Base-by-base conservation (phyloP, 2,797 vertebrate species). In the Coregonus ussuriensis region DNA sequence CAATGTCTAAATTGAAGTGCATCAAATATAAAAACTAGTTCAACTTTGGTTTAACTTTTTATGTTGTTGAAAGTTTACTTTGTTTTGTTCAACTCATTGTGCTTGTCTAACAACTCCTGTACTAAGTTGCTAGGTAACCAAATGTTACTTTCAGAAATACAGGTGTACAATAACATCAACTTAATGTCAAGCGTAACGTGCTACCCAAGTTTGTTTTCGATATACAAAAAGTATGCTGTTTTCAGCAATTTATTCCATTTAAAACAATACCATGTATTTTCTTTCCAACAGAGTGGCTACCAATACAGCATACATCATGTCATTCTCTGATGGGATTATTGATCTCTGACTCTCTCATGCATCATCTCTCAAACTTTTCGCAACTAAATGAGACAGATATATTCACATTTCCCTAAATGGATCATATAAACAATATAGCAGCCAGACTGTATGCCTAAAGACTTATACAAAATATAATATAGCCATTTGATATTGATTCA, bases 351-450 rank as follows among this genome's bases (percentile, higher is more conserved):
- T 86, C 85, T 81, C 80, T 85, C 87, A 85, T 75, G 83, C 84
- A 72, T 89, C 89, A 91, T 91, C 89, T 78, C 88, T 91, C 91
- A 92, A 90, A 90, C 84, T 91, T 91, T 88, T 77, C 84, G 88
- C 80, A 86, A 88, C 90, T 92, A 93, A 93, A 90, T 87, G 89
- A 93, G 91, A 93, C 85, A 87, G 90, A 92, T 93, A 89, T 91
- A 90, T 91, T 88, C 89, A 87, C 85, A 89, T 84, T 79, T 88
- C 85, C 87, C 87, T 86, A 89, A 92, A 94, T 91, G 90, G 90
- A 92, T 93, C 89, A 93, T 93, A 93, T 93, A 88, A 89, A 90
- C 84, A 90, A 29, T 31, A 51, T 51, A 31, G 29, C 11, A 52
- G 89, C 86, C 89, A 85, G 88, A 87, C 85, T 86, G 82, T 88